phyloP scores from a whole-genome alignment of 1,140 invertebrate genomes.

The Pogonognathellus flavescens region DNA sequence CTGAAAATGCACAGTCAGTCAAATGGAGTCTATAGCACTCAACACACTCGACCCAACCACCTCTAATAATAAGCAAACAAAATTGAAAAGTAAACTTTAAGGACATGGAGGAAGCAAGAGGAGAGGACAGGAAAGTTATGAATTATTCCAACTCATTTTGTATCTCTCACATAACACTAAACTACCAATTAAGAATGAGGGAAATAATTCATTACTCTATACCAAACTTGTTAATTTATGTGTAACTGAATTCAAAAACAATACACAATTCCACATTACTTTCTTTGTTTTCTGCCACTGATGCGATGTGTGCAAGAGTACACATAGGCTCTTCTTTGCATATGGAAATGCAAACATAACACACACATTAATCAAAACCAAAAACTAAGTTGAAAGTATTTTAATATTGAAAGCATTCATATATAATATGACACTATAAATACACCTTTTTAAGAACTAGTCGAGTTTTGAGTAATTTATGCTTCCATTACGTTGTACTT shows the following conservation, averaged over 20 bases:
- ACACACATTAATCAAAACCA: too few relatives aligned
- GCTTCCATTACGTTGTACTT: too few relatives aligned
- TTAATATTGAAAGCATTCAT: too few relatives aligned
- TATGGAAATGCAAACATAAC: too few relatives aligned
- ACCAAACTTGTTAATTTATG: neutral
- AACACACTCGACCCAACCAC: neutral
- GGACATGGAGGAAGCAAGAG: neutral
- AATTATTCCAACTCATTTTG: neutral
- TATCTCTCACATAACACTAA: too few relatives aligned
- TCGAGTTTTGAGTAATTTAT: too few relatives aligned
- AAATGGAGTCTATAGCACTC: neutral
- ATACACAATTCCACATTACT: neutral
- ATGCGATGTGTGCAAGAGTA: too few relatives aligned
- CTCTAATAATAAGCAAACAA: neutral
- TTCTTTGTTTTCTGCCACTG: too few relatives aligned
- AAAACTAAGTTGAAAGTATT: too few relatives aligned
- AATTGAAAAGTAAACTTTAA: neutral
- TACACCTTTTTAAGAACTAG: too few relatives aligned
- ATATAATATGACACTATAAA: too few relatives aligned
- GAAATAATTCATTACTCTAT: conserved; percentile 2
- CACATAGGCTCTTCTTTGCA: too few relatives aligned
- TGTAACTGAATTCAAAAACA: neutral
- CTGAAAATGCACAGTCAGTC: neutral
- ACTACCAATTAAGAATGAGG: neutral
- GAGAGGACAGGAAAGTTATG: neutral